Percentiles rank a stretch among this genome's conserved stretches.
phyloP scores from a whole-genome alignment of 2,888 invertebrate genomes.

The Sicus ferrugineus region DNA sequence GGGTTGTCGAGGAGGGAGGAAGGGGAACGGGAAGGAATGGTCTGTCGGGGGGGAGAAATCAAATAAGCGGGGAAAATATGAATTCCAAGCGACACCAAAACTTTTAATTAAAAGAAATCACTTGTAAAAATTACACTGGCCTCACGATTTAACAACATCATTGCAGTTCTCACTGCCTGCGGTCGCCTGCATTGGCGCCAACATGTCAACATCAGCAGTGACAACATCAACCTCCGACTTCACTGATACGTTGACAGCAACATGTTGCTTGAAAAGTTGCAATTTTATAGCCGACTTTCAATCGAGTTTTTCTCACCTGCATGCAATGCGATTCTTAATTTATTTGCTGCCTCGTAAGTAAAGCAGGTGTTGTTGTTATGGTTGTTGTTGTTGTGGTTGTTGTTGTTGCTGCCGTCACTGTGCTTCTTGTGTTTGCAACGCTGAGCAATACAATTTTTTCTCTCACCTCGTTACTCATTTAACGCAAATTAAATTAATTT shows the following conservation, averaged over 20 bases:
- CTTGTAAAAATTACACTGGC: too few relatives aligned
- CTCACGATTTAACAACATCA: too few relatives aligned
- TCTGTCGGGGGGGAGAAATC: neutral
- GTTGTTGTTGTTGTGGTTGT: too few relatives aligned
- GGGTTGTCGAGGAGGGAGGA: neutral
- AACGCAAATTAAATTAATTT: slow-evolving; percentile 50
- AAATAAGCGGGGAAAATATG: neutral
- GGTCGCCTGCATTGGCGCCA: too few relatives aligned
- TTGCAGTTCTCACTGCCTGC: too few relatives aligned
- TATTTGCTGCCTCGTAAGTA: too few relatives aligned
- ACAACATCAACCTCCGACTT: slow-evolving; percentile 1
- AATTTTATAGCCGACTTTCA: slow-evolving; percentile 33
- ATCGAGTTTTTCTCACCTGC: slow-evolving; percentile 39
- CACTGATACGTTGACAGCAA: neutral
- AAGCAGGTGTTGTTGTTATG: too few relatives aligned
- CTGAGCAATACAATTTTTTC: slow-evolving; percentile 35
- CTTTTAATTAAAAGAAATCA: too few relatives aligned
- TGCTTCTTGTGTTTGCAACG: neutral
- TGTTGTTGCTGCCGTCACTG: too few relatives aligned
- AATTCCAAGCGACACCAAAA: neutral
- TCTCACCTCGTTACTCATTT: slow-evolving; percentile 48
- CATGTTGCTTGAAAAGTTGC: slow-evolving; percentile 13
- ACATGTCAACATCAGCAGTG: neutral
- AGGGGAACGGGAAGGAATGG: neutral
- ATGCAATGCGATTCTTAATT: slow-evolving; percentile 26